Conservation (phyloP, 2,888 invertebrate species). For the Xestia ashworthii region DNA sequence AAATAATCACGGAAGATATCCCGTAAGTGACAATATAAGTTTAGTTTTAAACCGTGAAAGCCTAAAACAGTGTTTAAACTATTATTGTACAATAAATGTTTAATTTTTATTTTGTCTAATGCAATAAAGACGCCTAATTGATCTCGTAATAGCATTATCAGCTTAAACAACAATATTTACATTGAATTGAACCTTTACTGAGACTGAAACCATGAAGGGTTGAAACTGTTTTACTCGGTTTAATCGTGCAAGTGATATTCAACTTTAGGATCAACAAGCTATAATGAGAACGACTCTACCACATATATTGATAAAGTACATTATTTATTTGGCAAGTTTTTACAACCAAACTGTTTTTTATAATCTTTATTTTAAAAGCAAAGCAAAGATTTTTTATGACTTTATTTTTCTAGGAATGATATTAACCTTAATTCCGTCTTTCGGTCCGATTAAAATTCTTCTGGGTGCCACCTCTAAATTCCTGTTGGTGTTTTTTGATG, state of each 20-base stretch:
- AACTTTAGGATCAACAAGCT: background rate
- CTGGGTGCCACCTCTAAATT: conserved; percentile 46
- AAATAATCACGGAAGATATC: too few relatives aligned
- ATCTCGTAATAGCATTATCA: background rate
- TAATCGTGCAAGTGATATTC: background rate
- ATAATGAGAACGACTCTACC: background rate
- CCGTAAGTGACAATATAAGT: too few relatives aligned
- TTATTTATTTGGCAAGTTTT: background rate
- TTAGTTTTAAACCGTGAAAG: too few relatives aligned
- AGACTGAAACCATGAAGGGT: background rate
- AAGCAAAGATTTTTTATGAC: background rate
- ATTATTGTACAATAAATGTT: background rate
- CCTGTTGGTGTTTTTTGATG: conserved; percentile 63
- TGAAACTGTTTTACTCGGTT: background rate
- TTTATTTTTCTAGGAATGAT: conserved; percentile 42
- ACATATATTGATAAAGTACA: background rate
- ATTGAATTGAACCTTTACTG: background rate
- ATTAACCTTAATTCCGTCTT: conserved; percentile 55
- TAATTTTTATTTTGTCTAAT: conserved; percentile 2
- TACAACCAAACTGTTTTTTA: background rate
- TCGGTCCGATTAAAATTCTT: conserved; percentile 48
- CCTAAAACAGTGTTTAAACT: too few relatives aligned
- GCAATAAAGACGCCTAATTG: background rate
- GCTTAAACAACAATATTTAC: background rate
- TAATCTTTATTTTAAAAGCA: too few relatives aligned